Base-by-base conservation (phyloP, 2,113 vertebrate species). In the Psettodes erumei region DNA sequence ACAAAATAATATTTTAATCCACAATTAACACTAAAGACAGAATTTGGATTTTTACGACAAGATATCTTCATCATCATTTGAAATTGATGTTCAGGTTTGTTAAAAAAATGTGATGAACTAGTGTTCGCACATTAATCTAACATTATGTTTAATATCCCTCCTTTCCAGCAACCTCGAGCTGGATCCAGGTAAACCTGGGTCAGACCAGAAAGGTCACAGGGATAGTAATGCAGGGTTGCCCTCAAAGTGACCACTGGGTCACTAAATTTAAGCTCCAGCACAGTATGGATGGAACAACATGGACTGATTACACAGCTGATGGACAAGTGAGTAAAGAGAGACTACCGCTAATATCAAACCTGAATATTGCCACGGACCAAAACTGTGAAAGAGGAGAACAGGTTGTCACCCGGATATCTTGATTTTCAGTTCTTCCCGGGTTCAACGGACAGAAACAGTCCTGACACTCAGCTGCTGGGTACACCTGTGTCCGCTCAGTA, bases 121-220 rank as follows among this genome's bases (percentile, higher is more conserved):
- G 1, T 40, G 13, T 65, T 25, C 21, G 42, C 7, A 42, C 27
- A n/a, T 71, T 33, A n/a, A 35, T 8, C 12, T 61, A 7, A 19
- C 9, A 8, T 16, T 0, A 5, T 2, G 42, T 68, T 2, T 32
- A 5, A 27, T 69, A 4, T 54, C 12, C 15, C 21, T 6, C 50
- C 15, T 32, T 37, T 63, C 3, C 74, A 94, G 93, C 76, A 3
- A 82, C 82, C 28, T 92, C 92, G 21, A 91, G 79, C 64, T 95
- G 94, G 94, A 93, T 95, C 77, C 92, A 94, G 85, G 93, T 88
- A 6, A 81, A 92, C 28, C 65, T 95, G n/a, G 86, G 86, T 25
- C 30, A 80, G 60, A 27, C 55, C 42, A 93, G 69, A 63, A 94
- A 95, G 78, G 86, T 95, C 16, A 95, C 93, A 1, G 94, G 94